Evolutionary conservation across 1,140 invertebrate species (phyloP), one percentile per base, ranked within the genome.

Genomic region (Centruroides sculpturatus): DNA sequence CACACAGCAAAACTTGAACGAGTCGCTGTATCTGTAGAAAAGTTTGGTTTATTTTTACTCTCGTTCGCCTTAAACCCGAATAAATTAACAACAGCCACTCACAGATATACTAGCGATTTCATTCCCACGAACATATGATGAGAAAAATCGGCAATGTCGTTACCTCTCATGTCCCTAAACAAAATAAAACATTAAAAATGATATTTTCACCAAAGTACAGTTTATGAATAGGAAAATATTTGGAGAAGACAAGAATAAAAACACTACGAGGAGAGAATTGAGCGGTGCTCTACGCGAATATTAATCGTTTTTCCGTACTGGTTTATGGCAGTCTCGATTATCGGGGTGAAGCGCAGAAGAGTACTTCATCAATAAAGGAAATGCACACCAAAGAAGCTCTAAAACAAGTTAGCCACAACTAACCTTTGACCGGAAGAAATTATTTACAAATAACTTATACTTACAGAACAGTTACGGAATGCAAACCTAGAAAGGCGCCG

Each of bases 1-100:
- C 57, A 74, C 65, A 53, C 75, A 77, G 56, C 76, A 78, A 61
- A 77, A 76, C 50, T 70, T 69, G 62, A 72, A 77, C 46, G 72
- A 72, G 63, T 77, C 76, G 0, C 73, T 75, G 49, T 69, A 60
- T 36, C 66, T 66, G 56, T 13, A 52, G 48, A 13, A 55, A n/a
- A 54, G 35, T 36, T 55, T 1, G n/a, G 41, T 41, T 41, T 41
- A 41, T 41, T 51, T 35, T 23, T 23, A 23, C 23, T 23, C 2
- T 23, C 23, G 23, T 23, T 23, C 23, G 23, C 23, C 23, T 23
- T 23, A 23, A 23, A 23, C 23, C 23, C 23, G 47, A 23, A 23
- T 23, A 23, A 23, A 23, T 23, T 23, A 23, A 23, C 23, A 23
- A 23, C 2, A 23, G 23, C 23, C 23, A 72, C 72, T 70, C 66